Evolutionary conservation across 92 coral and sea anemone species (phyloP), one percentile per base, ranked within the genome.

Genomic region (Zoanthus gigantus): DNA sequence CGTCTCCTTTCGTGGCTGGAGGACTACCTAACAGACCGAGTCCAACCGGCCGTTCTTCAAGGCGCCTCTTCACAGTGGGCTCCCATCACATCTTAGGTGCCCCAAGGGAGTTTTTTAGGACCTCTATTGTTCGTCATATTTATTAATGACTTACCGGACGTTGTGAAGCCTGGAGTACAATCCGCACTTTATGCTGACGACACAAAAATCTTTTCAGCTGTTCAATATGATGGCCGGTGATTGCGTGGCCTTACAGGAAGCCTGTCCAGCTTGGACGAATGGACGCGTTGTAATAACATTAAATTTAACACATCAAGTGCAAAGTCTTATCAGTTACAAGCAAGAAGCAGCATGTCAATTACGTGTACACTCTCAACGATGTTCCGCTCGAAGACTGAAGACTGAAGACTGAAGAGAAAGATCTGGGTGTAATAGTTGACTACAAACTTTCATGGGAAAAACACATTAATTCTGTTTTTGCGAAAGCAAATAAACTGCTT

Each of bases 11-110:
- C 50, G 17, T 89, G 92, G 78, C 77, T 88, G 31, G 5, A 30
- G 29, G 66, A 80, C 75, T 84, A 88, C 86, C 88, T 88, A 60
- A 54, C 46, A 45, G 92, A 78, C 66, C 85, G 87, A 16, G 29
- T 17, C 44, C 92, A 92, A 86, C 48, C 86, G 11, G 94, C 89
- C 31, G 85, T 86, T 58, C 66, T 89, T 18, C 75, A 73, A n/a
- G 88, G 88, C 60, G 83, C 83, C 9, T 29, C 83, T 46, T 68
- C 91, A 11, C 67, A 68, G 13, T 69, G 85, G 76, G 52, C 72
- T 15, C 90, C 83, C 5, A 86, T 88, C 48, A 77, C 94, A 34
- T 31, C 90, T 65, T 80, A 81, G 17, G 80, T 79, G 29, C 90
- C 72, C 18, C 90, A 88, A 71, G 87, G 90, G 69, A 80, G 90